Evolutionary conservation across 53 echinoderm and acorn worm genomes (phyloP).

Genomic region (Echinometra lucunter): DNA sequence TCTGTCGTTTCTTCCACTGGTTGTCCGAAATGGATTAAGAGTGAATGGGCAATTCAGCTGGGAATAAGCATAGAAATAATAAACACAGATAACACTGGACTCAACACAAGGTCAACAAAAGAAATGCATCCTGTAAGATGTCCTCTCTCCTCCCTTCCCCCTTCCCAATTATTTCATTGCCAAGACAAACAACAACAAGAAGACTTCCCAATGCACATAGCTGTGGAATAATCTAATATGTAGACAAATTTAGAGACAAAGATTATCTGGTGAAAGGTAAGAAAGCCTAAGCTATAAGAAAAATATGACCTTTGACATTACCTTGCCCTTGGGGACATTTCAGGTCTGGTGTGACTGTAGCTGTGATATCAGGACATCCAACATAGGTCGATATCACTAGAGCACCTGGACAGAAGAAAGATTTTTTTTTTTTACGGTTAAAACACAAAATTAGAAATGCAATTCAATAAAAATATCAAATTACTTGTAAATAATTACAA

Average conservation of each 20-base stretch:
- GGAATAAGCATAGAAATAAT: too few species aligned
- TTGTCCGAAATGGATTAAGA: too few species aligned
- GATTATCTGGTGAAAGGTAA: not conserved
- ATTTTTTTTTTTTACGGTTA: accelerated
- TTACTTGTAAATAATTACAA: not conserved
- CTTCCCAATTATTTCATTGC: too few species aligned
- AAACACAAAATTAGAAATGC: not conserved
- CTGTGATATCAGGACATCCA: conserved; percentile 90
- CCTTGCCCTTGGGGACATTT: conserved; percentile 90
- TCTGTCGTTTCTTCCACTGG: too few species aligned
- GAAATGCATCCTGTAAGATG: too few species aligned
- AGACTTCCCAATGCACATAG: too few species aligned
- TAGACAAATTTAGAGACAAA: not conserved
- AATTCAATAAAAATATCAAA: not conserved
- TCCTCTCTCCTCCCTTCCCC: too few species aligned
- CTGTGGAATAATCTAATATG: not conserved
- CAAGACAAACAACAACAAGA: too few species aligned
- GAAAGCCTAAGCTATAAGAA: not conserved
- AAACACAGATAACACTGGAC: too few species aligned
- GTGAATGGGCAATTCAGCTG: too few species aligned
- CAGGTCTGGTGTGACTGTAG: conserved; percentile 94
- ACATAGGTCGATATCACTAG: conserved; percentile 95
- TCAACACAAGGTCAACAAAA: too few species aligned
- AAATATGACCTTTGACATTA: conserved; percentile 53
- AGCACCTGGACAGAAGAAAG: conserved; percentile 72